Base-by-base conservation (phyloP, 2,888 invertebrate species). In the Fragum sueziense region DNA sequence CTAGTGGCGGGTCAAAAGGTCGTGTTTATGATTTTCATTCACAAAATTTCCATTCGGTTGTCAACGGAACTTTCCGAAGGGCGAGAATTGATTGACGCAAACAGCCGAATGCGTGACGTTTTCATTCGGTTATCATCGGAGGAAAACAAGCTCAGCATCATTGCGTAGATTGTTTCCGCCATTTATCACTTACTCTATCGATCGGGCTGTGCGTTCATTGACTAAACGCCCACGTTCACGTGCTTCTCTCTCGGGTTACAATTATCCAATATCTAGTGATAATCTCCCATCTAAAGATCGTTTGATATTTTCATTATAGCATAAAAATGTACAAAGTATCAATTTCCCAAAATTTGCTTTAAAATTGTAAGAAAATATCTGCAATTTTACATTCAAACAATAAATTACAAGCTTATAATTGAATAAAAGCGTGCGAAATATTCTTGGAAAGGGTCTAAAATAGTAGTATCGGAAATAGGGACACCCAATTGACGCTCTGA, bases 141-240 rank as follows among this genome's bases (percentile, higher is more conserved):
- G 17, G 33, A 9, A 65, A 65, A 41, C 65, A 65, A 37, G 41
- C 14, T 61, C 65, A 65, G 65, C 65, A 34, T 37, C 41, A 37
- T 41, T 65, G 41, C 65, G 65, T 65, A 41, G 57, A 57, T 57
- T 22, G 57, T 6, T 27, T 25, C 31, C 41, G 17, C 20, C 20
- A 41, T 65, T 65, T 65, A 65, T 65, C 65, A 65, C 34, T 65
- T 37, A 65, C 65, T 20, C 4, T 65, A 65, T 65, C 41, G 65
- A 65, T 65, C 34, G 11, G 11, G 6, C 2, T 61, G 41, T 4
- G 41, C 69, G 70, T 57, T 74, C 79, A 78, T 78, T 74, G 79
- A 70, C 79, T 62, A 74, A 57, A 27, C 79, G 57, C 74, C 79
- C 61, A 74, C 79, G 74, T 65, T 41, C 41, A 1, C 3, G 17